Base-by-base conservation (phyloP, 2,797 vertebrate species). In the Chloroceryle amazona region DNA sequence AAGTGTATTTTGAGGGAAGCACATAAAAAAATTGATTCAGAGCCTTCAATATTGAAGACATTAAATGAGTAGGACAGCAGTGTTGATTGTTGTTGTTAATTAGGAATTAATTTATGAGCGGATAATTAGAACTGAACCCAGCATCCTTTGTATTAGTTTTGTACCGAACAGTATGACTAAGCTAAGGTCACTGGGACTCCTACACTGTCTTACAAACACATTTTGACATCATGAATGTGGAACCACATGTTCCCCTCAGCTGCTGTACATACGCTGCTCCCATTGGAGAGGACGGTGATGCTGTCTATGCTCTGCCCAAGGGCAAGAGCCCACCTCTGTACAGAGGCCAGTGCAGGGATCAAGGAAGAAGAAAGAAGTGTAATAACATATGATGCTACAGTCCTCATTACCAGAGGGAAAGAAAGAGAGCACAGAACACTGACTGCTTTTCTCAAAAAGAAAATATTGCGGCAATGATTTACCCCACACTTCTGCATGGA, bases 41-140 rank as follows among this genome's bases (percentile, higher is more conserved):
- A 93, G 42, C 46, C 42, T 91, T 80, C 66, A 72, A 33, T 89
- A 89, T 8, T 79, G 70, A 90, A 74, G 68, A 67, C 60, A 73
- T 70, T 70, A 91, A 93, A 93, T 71, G 47, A 92, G 22, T 60
- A 47, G 58, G 73, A 81, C 42, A 92, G 66, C 71, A 94, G 13
- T 47, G 39, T 39, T 25, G 23, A 71, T 58, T 80, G 61, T 74
- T 93, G 51, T 52, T 84, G 19, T 68, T 94, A 92, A 89, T 91
- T 89, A 86, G 68, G 15, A 84, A 89, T 92, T 85, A 93, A 83
- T 92, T 92, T 85, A 83, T 91, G 72, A 92, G 44, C 65, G 13
- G 31, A 51, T 78, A 91, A 94, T 94, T 74, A 91, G 66, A 96
- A 90, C 17, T 39, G 75, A 95, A 94, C 31, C 3, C 65, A 83